A percentile compares a stretch with the other conserved stretches of the same genome.
Evolutionary conservation across 2,888 invertebrate species (phyloP).

Genomic region (Drosophila siamana): DNA sequence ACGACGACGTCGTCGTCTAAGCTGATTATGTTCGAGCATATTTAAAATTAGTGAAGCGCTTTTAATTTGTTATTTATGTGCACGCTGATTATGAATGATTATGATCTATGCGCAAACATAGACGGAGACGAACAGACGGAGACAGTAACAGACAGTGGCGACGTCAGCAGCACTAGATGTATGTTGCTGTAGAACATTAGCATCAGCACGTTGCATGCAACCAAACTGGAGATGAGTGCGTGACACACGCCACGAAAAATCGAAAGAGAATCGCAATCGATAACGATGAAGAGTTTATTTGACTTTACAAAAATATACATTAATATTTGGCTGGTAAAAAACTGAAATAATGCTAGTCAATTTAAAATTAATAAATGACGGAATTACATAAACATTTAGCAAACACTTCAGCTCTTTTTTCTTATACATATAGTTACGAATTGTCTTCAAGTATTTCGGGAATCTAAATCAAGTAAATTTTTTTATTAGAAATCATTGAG

Average conservation of each 20-base stretch:
- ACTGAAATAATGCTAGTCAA: no score
- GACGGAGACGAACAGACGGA: constrained; percentile 20
- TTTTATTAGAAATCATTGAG: no score
- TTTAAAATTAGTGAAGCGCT: constrained; percentile 82
- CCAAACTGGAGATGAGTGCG: constrained; percentile 33
- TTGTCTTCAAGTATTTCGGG: no score
- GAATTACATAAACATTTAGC: no score
- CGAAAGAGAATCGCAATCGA: not conserved
- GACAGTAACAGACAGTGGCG: constrained; percentile 10
- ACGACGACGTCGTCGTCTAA: constrained; percentile 56
- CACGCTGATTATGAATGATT: constrained; percentile 81
- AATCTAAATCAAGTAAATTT: no score
- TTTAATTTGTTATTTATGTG: constrained; percentile 82
- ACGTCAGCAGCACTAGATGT: constrained; percentile 17
- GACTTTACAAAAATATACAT: not conserved
- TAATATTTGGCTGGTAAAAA: no score
- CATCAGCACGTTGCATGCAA: constrained; percentile 48
- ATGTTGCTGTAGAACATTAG: constrained; percentile 35
- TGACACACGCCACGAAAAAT: constrained; percentile 26
- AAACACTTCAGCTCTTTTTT: no score
- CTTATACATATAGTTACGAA: no score
- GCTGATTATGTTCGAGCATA: constrained; percentile 82
- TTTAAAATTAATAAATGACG: no score
- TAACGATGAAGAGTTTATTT: not conserved
- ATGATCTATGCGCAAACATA: constrained; percentile 80